These are phyloP conservation scores for Baccha elongata DNA, from an alignment of 2,888 invertebrate species.

Conservation along the genomic window DNA sequence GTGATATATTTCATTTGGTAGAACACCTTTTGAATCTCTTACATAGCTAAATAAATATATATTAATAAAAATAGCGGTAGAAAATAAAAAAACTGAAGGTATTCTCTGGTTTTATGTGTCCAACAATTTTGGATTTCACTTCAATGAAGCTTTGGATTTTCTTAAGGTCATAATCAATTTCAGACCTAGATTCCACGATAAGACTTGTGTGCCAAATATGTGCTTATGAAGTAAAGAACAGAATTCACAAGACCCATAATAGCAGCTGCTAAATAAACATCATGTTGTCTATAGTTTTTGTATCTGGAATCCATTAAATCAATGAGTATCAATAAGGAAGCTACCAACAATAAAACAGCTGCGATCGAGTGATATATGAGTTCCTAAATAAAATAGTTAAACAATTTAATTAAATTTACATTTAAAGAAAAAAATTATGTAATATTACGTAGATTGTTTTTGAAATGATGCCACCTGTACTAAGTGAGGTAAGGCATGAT, in stretches of 20 bases:
- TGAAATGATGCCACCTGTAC: constrained; percentile 91
- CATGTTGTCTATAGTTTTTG: constrained; percentile 83
- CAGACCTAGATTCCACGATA: constrained; percentile 89
- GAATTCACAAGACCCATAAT: constrained; percentile 89
- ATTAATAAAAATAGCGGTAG: constrained; percentile 11
- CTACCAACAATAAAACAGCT: constrained; percentile 88
- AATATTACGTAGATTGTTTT: constrained; percentile 86
- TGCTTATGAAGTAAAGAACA: constrained; percentile 89
- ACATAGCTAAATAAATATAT: constrained; percentile 69
- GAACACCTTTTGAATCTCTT: constrained; percentile 61
- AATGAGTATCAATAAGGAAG: constrained; percentile 87
- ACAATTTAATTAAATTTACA: neutral
- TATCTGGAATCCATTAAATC: constrained; percentile 85
- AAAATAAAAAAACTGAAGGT: constrained; percentile 30
- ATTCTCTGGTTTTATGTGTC: constrained; percentile 14
- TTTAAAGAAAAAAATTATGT: neutral
- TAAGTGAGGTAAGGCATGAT: constrained; percentile 89
- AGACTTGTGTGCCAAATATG: constrained; percentile 89
- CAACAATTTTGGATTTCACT: constrained; percentile 24
- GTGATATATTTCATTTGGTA: constrained; percentile 23
- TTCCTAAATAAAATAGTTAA: constrained; percentile 84
- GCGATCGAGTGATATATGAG: constrained; percentile 91
- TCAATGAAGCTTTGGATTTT: neutral
- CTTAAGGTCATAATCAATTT: no score
- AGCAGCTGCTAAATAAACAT: constrained; percentile 88